These are phyloP conservation scores for Anser cygnoides DNA, from an alignment of 2,113 vertebrate genomes.

Conservation along the genomic window DNA sequence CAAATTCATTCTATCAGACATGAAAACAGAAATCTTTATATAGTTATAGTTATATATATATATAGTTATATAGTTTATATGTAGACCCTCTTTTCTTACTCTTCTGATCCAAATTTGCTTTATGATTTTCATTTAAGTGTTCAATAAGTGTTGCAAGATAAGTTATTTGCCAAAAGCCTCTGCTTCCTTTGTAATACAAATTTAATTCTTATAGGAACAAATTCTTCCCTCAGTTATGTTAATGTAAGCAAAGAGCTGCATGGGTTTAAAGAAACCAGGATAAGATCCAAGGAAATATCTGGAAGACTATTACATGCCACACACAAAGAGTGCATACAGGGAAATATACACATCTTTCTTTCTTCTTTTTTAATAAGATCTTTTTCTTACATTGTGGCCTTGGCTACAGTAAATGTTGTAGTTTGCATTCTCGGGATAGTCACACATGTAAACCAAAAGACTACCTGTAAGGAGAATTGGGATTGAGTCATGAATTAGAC, in stretches of 20 bases:
- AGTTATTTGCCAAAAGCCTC: conserved; percentile 3
- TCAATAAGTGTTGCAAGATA: background rate
- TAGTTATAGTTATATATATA: background rate
- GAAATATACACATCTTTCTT: background rate
- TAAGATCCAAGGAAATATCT: conserved; percentile 53
- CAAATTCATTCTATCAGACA: background rate
- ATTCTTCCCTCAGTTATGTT: background rate
- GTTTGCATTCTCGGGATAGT: background rate
- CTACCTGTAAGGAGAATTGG: background rate
- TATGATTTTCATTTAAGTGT: background rate
- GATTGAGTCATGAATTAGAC: background rate
- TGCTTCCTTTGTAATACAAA: conserved; percentile 15
- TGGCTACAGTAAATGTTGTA: background rate
- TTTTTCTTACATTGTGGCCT: background rate
- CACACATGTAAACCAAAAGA: background rate
- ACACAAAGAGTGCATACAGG: background rate
- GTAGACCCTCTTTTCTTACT: background rate
- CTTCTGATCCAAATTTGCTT: background rate
- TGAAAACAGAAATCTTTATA: background rate
- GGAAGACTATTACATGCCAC: conserved; percentile 32
- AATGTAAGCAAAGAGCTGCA: background rate
- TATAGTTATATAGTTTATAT: no score
- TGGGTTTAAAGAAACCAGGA: conserved; percentile 18
- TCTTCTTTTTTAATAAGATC: background rate
- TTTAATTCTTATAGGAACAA: conserved; percentile 32